phyloP scores from a whole-genome alignment of 2,888 invertebrate genomes.

The Xylota sylvarum region DNA sequence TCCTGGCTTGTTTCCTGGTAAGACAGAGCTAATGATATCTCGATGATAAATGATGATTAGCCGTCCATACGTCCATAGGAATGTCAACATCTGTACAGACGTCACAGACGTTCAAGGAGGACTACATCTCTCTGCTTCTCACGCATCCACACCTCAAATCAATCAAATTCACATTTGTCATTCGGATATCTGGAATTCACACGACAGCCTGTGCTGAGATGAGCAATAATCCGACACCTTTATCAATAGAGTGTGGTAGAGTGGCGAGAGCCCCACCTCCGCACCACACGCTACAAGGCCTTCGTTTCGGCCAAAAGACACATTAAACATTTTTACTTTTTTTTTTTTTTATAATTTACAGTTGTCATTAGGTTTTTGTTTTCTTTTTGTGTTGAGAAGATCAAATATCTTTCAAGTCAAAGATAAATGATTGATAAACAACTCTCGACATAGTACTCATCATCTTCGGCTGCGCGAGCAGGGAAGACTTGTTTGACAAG shows the following conservation, averaged over 20 bases:
- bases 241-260: background rate
- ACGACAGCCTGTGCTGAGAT: slow-evolving; percentile 5
- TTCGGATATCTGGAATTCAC: slow-evolving; percentile 21
- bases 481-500: slow-evolving; percentile 58
- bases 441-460: slow-evolving; percentile 27
- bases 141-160: slow-evolving; percentile 39
- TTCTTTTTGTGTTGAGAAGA: slow-evolving; percentile 28
- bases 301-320: slow-evolving; percentile 42
- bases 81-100: slow-evolving; percentile 3
- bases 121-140: background rate
- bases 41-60: slow-evolving; percentile 32
- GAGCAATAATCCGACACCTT: slow-evolving; percentile 17
- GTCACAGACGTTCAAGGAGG: slow-evolving; percentile 19
- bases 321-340: slow-evolving; percentile 42
- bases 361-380: slow-evolving; percentile 36
- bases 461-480: slow-evolving; percentile 3
- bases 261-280: slow-evolving; percentile 32
- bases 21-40: slow-evolving; percentile 5
- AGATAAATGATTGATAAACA: slow-evolving; percentile 61
- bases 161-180: slow-evolving; percentile 54
- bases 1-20: slow-evolving; percentile 59
- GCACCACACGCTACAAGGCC: slow-evolving; percentile 30
- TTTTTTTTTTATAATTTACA: slow-evolving; percentile 9
- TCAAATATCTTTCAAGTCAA: slow-evolving; percentile 54
- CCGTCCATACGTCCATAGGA: background rate